Evolutionary conservation across 2,888 invertebrate genomes (phyloP).

Genomic region (Drosophila mimica): DNA sequence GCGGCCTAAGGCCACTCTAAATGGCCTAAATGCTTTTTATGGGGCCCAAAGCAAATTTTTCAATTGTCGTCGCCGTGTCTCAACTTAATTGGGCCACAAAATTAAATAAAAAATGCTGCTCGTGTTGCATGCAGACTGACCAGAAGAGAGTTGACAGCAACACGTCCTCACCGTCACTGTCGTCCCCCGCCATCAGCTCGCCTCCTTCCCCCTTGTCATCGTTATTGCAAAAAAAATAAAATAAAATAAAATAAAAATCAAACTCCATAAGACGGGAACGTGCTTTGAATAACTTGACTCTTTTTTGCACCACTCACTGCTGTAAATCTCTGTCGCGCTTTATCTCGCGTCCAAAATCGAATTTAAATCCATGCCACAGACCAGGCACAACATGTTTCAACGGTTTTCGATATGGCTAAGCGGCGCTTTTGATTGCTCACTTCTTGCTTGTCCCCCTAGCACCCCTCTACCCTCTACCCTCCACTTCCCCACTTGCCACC

Average conservation of each 20-base stretch:
- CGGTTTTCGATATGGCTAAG: slow-evolving; percentile 62
- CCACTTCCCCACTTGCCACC: slow-evolving; percentile 9
- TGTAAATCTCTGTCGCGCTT: slow-evolving; percentile 68
- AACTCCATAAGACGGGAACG: slow-evolving; percentile 63
- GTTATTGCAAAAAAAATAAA: slow-evolving; percentile 37
- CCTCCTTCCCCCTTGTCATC: slow-evolving; percentile 4
- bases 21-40: slow-evolving; percentile 76
- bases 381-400: slow-evolving; percentile 67
- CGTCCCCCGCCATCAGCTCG: slow-evolving; percentile 15
- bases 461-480: not conserved
- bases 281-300: slow-evolving; percentile 71
- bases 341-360: slow-evolving; percentile 76
- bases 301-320: slow-evolving; percentile 32
- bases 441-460: slow-evolving; percentile 9
- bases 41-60: slow-evolving; percentile 64
- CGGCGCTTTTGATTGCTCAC: slow-evolving; percentile 60
- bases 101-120: slow-evolving; percentile 71
- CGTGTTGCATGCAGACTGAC: slow-evolving; percentile 61
- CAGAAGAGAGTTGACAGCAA: slow-evolving; percentile 72
- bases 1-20: slow-evolving; percentile 21
- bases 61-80: slow-evolving; percentile 67
- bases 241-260: slow-evolving; percentile 30
- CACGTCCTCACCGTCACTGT: slow-evolving; percentile 61
- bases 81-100: slow-evolving; percentile 76
- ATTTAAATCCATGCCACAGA: slow-evolving; percentile 69